Conservation (phyloP, 2,797 vertebrate species). For the Huso huso region DNA sequence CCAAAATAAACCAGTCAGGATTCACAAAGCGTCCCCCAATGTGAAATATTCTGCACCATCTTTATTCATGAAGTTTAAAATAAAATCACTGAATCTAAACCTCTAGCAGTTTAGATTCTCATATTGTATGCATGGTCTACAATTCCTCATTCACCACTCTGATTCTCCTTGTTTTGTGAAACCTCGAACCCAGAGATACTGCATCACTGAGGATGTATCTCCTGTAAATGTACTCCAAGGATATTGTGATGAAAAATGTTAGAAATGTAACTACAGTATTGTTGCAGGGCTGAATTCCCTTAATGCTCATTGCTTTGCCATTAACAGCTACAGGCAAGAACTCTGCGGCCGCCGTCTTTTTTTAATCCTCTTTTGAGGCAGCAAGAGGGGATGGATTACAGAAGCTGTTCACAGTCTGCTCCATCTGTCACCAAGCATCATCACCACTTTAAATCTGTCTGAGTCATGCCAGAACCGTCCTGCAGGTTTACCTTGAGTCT, state of each 20-base stretch:
- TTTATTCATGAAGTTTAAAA: too few species aligned
- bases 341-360: slow-evolving; percentile 25
- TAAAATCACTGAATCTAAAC: too few species aligned
- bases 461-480: neutral
- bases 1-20: too few species aligned
- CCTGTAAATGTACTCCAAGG: slow-evolving; percentile 13
- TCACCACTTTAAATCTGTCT: slow-evolving; percentile 10
- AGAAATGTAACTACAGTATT: neutral
- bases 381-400: slow-evolving; percentile 16
- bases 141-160: too few species aligned
- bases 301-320: slow-evolving; percentile 14
- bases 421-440: slow-evolving; percentile 22
- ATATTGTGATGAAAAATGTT: slow-evolving; percentile 19
- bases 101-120: too few species aligned
- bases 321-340: slow-evolving; percentile 14
- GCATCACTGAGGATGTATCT: slow-evolving; percentile 16
- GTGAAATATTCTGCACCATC: too few species aligned
- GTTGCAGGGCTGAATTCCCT: neutral
- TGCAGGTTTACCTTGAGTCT: neutral
- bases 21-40: too few species aligned
- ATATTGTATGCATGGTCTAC: too few species aligned
- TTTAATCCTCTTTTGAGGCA: slow-evolving; percentile 27
- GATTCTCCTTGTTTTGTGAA: slow-evolving; percentile 15
- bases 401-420: slow-evolving; percentile 23
- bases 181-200: slow-evolving; percentile 19